Base-by-base conservation (phyloP, 2,888 invertebrate genomes). In the Erebia aethiops region DNA sequence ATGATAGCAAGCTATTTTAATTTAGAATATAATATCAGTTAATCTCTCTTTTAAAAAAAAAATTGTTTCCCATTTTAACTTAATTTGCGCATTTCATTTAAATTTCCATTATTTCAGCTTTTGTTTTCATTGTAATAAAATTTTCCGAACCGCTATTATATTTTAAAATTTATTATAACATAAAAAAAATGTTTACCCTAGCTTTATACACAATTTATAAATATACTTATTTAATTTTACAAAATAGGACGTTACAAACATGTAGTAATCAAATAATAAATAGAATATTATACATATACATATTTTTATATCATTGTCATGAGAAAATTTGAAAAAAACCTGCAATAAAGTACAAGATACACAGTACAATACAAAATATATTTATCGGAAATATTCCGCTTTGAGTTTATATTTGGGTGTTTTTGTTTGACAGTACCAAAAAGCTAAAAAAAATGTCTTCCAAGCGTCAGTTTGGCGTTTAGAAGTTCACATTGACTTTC, bases 211-310 rank as follows among this genome's bases (percentile, higher is more conserved):
- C 43, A 61, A 61, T 61, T 60, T 58, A 14, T 58, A 58, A 35
- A 46, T 3, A 16, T 43, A 43, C 8, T 46, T 16, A 18, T 46
- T 18, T 16, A 43, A 11, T 43, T 18, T 43, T 43, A 43, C 1
- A 61, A 26, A 35, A 61, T 43, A 61, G 61, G 61, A 61, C 61
- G 61, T 61, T 18, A 61, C 61, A 7, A 61, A 43, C 43, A 16
- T 46, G 43, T 61, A 46, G 16, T 61, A 61, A 11, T 16, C 60
- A 16, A 60, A 60, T 41, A 41, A 16, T 43, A n/a, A 41, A 41
- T 11, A n/a, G 9, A 7, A 10, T 18, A 18, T 18, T 54, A 54
- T 16, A 18, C 16, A 2, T 16, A 8, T 16, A 52, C 11, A 60
- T 43, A 60, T 60, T 61, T 43, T 18, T 11, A 61, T 61, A 10